Evolutionary conservation across 35 echinoderm and acorn worm species (phyloP).

Genomic region (Ophiothrix spiculata): DNA sequence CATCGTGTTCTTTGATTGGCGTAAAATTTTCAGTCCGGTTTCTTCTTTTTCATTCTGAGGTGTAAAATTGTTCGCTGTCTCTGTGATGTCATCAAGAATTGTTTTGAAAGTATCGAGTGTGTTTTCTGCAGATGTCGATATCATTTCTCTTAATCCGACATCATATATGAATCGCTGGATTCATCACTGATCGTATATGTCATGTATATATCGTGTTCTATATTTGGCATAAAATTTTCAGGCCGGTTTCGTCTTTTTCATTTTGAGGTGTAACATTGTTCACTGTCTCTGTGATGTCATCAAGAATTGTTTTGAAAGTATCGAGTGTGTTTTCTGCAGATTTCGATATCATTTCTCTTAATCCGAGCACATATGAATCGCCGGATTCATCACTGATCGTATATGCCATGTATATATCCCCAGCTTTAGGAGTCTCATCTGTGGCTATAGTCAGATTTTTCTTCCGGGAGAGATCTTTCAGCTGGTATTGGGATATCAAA

Average conservation of each 20-base stretch:
- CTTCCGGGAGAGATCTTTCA: background rate
- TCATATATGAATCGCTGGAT: background rate
- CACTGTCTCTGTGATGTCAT: background rate
- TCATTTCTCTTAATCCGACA: background rate
- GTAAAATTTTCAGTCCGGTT: constrained; percentile 41
- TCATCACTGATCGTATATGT: background rate
- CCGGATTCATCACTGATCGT: background rate
- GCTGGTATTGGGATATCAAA: background rate
- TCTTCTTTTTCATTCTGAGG: background rate
- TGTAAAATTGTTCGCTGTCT: too few relatives aligned
- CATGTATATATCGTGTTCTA: constrained; percentile 11
- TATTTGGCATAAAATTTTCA: too few relatives aligned
- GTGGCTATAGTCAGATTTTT: constrained; percentile 1
- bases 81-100: background rate
- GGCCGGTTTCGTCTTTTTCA: too few relatives aligned
- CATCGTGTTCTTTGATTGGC: constrained; percentile 31
- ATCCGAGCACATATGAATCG: background rate
- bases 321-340: background rate
- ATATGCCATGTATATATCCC: background rate
- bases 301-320: background rate
- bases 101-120: background rate
- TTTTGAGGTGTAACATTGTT: too few relatives aligned
- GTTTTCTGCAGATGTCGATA: background rate
- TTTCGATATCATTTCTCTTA: background rate
- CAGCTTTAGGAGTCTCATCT: background rate